Percentiles rank a stretch among this genome's conserved stretches.
Conservation (phyloP, 2,888 invertebrate genomes). For the Catocala nupta region DNA sequence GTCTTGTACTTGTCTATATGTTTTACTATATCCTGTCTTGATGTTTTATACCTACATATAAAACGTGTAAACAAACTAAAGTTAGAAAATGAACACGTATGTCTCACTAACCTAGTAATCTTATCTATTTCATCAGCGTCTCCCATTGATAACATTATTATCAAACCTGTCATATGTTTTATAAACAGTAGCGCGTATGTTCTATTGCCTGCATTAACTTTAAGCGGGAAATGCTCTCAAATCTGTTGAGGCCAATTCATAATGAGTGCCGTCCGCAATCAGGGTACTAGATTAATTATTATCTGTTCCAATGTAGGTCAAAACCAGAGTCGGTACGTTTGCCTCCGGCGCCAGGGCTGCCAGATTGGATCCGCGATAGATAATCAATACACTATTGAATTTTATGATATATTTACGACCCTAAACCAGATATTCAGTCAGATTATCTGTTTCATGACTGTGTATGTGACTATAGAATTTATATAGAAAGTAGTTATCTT, state of each 20-base stretch:
- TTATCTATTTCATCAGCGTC: slow-evolving; percentile 17
- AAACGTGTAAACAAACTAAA: too few relatives aligned
- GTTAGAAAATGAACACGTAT: too few relatives aligned
- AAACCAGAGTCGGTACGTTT: slow-evolving; percentile 11
- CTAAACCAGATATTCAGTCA: too few relatives aligned
- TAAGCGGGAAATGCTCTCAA: slow-evolving; percentile 41
- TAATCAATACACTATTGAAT: too few relatives aligned
- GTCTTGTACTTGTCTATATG: too few relatives aligned
- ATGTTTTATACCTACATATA: too few relatives aligned
- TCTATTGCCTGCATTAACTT: slow-evolving; percentile 5
- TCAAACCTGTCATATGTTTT: slow-evolving; percentile 2
- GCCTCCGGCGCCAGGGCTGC: slow-evolving; percentile 1
- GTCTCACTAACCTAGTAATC: slow-evolving; percentile 2
- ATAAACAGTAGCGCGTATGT: neutral
- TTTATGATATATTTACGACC: too few relatives aligned
- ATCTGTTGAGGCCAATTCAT: slow-evolving; percentile 34
- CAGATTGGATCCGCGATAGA: neutral
- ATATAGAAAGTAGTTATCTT: too few relatives aligned
- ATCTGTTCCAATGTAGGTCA: slow-evolving; percentile 37
- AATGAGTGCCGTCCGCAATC: slow-evolving; percentile 32
- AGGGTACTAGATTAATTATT: slow-evolving; percentile 31
- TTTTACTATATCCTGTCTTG: too few relatives aligned
- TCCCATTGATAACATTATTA: slow-evolving; percentile 7
- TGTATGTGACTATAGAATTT: too few relatives aligned
- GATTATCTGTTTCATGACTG: too few relatives aligned